Conservation (phyloP, 1,140 invertebrate species). For the Ceratoteleas bidentatus region DNA sequence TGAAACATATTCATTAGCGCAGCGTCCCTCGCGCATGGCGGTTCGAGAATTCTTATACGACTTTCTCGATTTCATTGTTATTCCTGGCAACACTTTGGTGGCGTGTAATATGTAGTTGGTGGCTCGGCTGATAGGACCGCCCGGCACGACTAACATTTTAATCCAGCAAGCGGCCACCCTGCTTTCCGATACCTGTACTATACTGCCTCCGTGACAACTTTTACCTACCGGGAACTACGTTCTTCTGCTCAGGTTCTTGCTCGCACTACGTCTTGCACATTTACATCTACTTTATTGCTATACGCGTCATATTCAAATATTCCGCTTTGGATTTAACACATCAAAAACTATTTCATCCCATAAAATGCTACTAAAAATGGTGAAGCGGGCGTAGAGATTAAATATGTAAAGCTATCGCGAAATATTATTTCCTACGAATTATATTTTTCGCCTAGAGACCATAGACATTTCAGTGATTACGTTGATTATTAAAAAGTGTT, state of each 20-base stretch:
- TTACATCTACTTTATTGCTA: conserved; percentile 61
- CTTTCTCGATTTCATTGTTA: conserved; percentile 62
- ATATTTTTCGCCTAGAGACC: too few relatives aligned
- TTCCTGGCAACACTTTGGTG: conserved; percentile 56
- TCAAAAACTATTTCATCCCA: conserved; percentile 43
- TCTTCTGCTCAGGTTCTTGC: too few relatives aligned
- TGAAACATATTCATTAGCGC: conserved; percentile 54
- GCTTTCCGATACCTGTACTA: conserved; percentile 62
- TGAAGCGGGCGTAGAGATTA: conserved; percentile 33
- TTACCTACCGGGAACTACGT: too few relatives aligned
- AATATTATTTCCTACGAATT: too few relatives aligned
- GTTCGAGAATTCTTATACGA: conserved; percentile 41
- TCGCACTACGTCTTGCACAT: conserved; percentile 56
- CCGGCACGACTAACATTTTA: conserved; percentile 72
- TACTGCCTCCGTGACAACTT: conserved; percentile 67
- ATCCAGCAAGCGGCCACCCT: conserved; percentile 67
- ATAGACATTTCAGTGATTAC: too few relatives aligned
- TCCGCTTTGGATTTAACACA: conserved; percentile 41
- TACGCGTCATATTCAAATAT: conserved; percentile 32
- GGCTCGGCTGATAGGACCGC: conserved; percentile 70
- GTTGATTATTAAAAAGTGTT: too few relatives aligned
- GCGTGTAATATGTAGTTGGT: conserved; percentile 68
- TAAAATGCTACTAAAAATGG: conserved; percentile 53
- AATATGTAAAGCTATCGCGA: conserved; percentile 31
- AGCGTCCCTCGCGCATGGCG: conserved; percentile 14